These are phyloP conservation scores for Labroides dimidiatus DNA, from an alignment of 2,797 vertebrate genomes.

Conservation along the genomic window DNA sequence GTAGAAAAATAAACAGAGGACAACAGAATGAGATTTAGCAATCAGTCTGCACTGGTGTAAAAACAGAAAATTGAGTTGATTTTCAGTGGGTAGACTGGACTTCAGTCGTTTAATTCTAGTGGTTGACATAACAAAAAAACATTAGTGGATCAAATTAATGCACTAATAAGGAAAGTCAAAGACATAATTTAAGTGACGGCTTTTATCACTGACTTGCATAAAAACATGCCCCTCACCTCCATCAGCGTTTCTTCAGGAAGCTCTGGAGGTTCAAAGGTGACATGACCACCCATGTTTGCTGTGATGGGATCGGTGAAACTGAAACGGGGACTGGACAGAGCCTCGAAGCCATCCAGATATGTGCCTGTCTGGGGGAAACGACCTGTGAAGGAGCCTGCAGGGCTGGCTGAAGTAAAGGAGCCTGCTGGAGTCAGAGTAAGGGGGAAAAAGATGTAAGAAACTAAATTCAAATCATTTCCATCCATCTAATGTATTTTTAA, in stretches of 20 bases:
- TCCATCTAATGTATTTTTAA: too few species aligned
- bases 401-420: conserved; percentile 91
- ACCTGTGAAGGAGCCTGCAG: conserved; percentile 88
- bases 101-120: too few species aligned
- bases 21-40: background rate
- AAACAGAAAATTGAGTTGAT: background rate
- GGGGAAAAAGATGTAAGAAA: background rate
- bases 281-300: conserved; percentile 88
- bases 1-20: conserved; percentile 13
- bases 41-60: conserved; percentile 5
- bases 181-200: background rate
- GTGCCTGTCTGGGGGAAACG: conserved; percentile 85
- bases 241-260: conserved; percentile 98
- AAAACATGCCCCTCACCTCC: conserved; percentile 87
- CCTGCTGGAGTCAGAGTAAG: conserved; percentile 77
- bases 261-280: conserved; percentile 96
- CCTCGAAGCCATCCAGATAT: conserved; percentile 86
- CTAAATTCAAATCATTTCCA: background rate
- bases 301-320: conserved; percentile 87
- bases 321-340: conserved; percentile 87
- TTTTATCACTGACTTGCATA: background rate
- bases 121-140: too few species aligned
- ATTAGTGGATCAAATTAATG: too few species aligned
- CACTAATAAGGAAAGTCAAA: background rate
- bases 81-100: too few species aligned